Evolutionary conservation across 2,113 vertebrate species (phyloP).

Genomic region (Ictalurus punctatus): DNA sequence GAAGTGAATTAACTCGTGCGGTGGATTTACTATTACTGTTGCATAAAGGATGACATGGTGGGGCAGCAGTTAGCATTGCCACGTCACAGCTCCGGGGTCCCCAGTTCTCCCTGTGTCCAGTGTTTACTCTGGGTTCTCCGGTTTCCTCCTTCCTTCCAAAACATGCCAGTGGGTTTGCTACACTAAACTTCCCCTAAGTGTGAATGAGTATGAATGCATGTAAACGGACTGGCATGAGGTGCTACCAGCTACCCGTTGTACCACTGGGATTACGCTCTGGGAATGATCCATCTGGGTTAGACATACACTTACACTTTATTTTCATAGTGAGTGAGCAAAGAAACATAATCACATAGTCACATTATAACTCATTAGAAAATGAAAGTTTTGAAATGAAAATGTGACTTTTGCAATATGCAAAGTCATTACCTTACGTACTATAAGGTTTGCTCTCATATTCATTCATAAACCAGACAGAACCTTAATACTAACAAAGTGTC

Average conservation of each 20-base stretch:
- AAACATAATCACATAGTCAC: background rate
- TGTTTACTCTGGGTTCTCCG: background rate
- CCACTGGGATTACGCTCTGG: constrained; percentile 61
- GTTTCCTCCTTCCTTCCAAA: too few relatives aligned
- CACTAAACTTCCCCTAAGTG: background rate
- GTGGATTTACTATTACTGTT: background rate
- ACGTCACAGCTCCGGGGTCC: background rate
- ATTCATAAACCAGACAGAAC: constrained; percentile 1
- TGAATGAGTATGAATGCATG: background rate
- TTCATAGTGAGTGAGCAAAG: background rate
- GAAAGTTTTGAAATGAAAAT: background rate
- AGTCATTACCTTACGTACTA: background rate
- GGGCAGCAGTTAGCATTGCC: background rate
- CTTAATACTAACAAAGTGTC: background rate
- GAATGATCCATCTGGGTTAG: constrained; percentile 56
- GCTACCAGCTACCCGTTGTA: background rate
- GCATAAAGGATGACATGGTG: background rate
- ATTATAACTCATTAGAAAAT: background rate
- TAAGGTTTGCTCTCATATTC: background rate
- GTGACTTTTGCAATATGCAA: background rate
- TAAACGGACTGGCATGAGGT: background rate
- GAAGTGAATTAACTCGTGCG: background rate
- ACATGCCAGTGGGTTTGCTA: background rate
- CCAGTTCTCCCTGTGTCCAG: background rate
- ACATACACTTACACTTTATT: constrained; percentile 6